Base-by-base conservation (phyloP, 1,140 invertebrate species). In the Steinernema feltiae region DNA sequence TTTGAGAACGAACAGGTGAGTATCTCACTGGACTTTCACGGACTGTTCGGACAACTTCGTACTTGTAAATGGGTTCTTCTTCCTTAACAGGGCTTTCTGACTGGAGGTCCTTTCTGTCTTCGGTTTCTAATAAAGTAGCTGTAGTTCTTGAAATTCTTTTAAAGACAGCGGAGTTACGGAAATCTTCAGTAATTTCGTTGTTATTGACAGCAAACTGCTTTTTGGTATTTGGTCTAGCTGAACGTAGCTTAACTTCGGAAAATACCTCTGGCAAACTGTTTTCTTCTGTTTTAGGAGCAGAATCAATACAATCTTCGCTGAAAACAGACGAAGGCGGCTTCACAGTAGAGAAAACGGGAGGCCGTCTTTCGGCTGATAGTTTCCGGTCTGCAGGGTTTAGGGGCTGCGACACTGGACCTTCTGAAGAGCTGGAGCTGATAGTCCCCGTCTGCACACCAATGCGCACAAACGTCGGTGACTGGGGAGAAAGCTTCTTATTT, bases 401-500 rank as follows among this genome's bases (percentile, higher is more conserved):
- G 41, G 7, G 7, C 7, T 7, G 41, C 7, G 41, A 7, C 41
- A 12, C 41, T 7, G 41, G 53, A 27, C 2, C 24, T 63, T 63
- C 53, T 21, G 53, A 63, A 63, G 12, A 3, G 53, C 12, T 27
- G 24, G 12, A 3, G 53, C 12, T 27, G 24, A 63, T 15, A 27
- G 53, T 63, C 24, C 53, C 15, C 24, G 53, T 63, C 53, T 63
- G 53, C 53, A 63, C 53, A 7, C 53, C 53, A 21, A 63, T 63
- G 53, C 53, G 53, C 53, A 63, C 53, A 21, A 63, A 63, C 53
- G 53, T 63, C 53, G 53, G 53, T 21, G 53, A 63, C 53, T 63
- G 53, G 3, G 53, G 53, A 63, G 53, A 63, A 3, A 63, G 24
- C 53, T 63, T 63, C 53, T 63, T 63, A 21, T 63, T 63, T 27